Evolutionary conservation across 2,888 invertebrate species (phyloP), one percentile per base, ranked within the genome.

Genomic region (Sussaba pulchella): DNA sequence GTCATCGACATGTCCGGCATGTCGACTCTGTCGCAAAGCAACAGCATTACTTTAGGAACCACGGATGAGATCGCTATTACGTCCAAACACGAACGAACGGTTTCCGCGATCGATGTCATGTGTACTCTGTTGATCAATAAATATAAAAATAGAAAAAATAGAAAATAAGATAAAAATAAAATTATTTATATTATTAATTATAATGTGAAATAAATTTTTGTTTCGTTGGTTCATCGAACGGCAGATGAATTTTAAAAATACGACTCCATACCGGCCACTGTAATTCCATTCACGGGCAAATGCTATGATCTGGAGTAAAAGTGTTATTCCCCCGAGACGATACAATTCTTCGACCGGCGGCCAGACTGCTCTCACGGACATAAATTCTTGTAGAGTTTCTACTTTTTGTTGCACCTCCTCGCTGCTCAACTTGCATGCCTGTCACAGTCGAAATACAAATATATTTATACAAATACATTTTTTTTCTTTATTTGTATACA

Each of bases 281-380:
- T 96, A 97, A 92, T 97, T 97, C 98, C 98, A 98, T 87, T 98
- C 97, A 89, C 97, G 97, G 0, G 98, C 96, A 88, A 97, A 96
- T 0, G 97, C 97, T 19, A 99, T 96, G 3, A 99, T 96, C 90
- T 97, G 96, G 81, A 98, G 93, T 26, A 99, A 93, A 67, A 98
- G 93, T 0, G 95, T 94, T 14, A 97, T 95, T 0, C 98, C 98
- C 2, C 98, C 98, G 39, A 99, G 93, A 87, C 96, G 95, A 79
- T 97, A 92, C 31, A 99, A 94, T 85, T 98, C 96, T 89, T 98
- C 97, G 0, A 99, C 97, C 0, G 99, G 98, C 64, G 95, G 93
- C 99, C 99, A 99, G 89, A 83, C 94, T 6, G 96, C 94, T 71
- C 96, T 94, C 83, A 96, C 94, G 0, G 96, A 95, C 93, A 97